These are phyloP conservation scores for Luffia ferchaultella DNA, from an alignment of 2,888 invertebrate species.

Conservation along the genomic window DNA sequence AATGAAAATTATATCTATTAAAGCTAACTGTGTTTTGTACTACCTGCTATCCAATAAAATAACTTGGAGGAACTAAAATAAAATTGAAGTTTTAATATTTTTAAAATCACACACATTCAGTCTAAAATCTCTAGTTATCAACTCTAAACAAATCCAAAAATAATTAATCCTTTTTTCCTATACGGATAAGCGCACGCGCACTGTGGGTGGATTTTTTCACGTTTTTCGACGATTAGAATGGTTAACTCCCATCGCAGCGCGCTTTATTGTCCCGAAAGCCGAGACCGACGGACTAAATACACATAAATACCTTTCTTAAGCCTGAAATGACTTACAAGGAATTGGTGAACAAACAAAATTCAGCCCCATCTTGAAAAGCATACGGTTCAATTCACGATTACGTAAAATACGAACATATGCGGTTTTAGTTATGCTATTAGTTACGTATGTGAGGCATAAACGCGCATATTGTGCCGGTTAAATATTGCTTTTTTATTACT, in stretches of 20 bases:
- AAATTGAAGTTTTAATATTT: too few relatives aligned
- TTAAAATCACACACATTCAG: too few relatives aligned
- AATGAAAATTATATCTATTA: neutral
- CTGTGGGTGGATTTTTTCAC: slow-evolving; percentile 59
- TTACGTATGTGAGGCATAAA: slow-evolving; percentile 7
- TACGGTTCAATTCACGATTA: too few relatives aligned
- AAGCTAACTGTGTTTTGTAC: neutral
- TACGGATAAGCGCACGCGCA: slow-evolving; percentile 42
- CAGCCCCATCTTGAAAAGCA: too few relatives aligned
- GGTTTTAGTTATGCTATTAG: neutral
- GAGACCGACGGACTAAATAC: slow-evolving; percentile 1
- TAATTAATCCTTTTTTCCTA: slow-evolving; percentile 28
- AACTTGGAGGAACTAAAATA: too few relatives aligned
- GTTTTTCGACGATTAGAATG: slow-evolving; percentile 52
- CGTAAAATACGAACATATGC: neutral
- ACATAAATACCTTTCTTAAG: neutral
- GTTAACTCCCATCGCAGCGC: slow-evolving; percentile 36
- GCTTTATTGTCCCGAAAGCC: slow-evolving; percentile 34
- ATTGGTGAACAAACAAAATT: too few relatives aligned
- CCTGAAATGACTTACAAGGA: neutral
- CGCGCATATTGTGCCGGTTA: slow-evolving; percentile 10
- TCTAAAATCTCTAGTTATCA: too few relatives aligned
- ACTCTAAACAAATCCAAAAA: slow-evolving; percentile 25
- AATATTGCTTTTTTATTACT: slow-evolving; percentile 12
- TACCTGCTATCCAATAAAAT: neutral